Base-by-base conservation (phyloP, 2,888 invertebrate genomes). In the Heliothis peltigera region DNA sequence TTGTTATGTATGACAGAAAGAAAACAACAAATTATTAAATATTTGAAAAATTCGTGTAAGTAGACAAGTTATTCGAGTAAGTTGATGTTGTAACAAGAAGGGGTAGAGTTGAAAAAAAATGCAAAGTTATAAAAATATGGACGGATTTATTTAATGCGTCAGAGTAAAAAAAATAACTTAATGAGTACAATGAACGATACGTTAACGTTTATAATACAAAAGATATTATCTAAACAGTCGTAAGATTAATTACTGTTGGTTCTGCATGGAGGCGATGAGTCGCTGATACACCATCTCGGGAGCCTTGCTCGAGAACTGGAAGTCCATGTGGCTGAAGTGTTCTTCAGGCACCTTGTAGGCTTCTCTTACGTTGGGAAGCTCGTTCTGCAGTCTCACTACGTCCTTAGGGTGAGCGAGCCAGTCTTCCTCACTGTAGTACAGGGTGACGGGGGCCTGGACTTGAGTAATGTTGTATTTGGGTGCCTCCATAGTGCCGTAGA, bases 371-470 rank as follows among this genome's bases (percentile, higher is more conserved):
- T 95, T 95, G 53, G 96, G 96, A 44, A 97, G 91, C 74, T 95
- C 92, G 5, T 87, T 85, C 53, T 93, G 92, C 69, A 97, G 87
- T 48, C 92, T 92, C 43, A 94, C 86, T 0, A 97, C 96, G 72
- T 97, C 97, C 79, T 89, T 88, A 48, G 95, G 95, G 64, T 95
- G 92, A 18, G 97, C 95, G 54, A 98, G 88, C 96, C 96, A 96
- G 89, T 98, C 98, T 51, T 96, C 96, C 17, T 90, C 88, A 63
- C 92, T 90, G 85, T 89, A 90, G 87, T 91, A 93, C 53, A 95
- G 77, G 1, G 84, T 85, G 19, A 95, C 92, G 1, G 95, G 95
- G 0, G 86, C 89, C 22, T 79, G 81, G n/a, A 95, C 94, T 43
- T 88, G 84, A 12, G 85, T 77, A 81, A 95, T 79, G 59, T 93